Evolutionary conservation across 2,113 vertebrate genomes (phyloP).

Genomic region (Hipposideros armiger): DNA sequence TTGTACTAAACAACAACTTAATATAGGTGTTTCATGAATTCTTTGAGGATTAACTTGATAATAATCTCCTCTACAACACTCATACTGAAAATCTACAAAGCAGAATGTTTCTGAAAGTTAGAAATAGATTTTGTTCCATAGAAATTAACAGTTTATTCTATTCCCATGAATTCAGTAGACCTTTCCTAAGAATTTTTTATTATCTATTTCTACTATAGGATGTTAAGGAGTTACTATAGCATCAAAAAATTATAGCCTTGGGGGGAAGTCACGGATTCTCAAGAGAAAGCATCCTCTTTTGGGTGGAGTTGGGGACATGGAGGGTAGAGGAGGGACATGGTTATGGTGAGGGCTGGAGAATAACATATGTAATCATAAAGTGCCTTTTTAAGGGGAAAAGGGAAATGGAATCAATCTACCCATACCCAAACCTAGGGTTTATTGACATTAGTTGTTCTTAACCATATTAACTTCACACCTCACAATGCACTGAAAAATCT

Average conservation of each 20-base stretch:
- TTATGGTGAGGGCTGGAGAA: not conserved
- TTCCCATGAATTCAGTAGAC: not conserved
- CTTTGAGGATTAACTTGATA: slow-evolving; percentile 63
- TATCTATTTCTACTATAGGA: not conserved
- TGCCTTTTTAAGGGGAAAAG: not conserved
- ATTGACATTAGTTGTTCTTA: not conserved
- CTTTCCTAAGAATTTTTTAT: slow-evolving; percentile 38
- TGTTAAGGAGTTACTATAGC: not conserved
- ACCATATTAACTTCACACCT: not conserved
- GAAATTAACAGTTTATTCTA: slow-evolving; percentile 54
- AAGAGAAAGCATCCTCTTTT: slow-evolving; percentile 19
- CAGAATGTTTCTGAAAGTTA: slow-evolving; percentile 65
- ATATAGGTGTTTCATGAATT: slow-evolving; percentile 65
- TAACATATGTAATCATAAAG: not conserved
- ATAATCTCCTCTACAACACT: slow-evolving; percentile 43
- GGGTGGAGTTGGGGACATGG: not conserved
- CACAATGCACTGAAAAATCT: not conserved
- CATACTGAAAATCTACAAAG: slow-evolving; percentile 58
- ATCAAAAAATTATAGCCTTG: slow-evolving; percentile 30
- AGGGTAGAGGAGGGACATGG: not conserved
- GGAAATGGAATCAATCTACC: not conserved
- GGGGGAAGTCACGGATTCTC: not conserved
- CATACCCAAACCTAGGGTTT: slow-evolving; percentile 3
- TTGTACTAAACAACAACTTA: slow-evolving; percentile 57
- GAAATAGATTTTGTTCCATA: slow-evolving; percentile 36